Evolutionary conservation across 1,140 invertebrate genomes (phyloP), one percentile per base, ranked within the genome.

Genomic region (Dreissena polymorpha): DNA sequence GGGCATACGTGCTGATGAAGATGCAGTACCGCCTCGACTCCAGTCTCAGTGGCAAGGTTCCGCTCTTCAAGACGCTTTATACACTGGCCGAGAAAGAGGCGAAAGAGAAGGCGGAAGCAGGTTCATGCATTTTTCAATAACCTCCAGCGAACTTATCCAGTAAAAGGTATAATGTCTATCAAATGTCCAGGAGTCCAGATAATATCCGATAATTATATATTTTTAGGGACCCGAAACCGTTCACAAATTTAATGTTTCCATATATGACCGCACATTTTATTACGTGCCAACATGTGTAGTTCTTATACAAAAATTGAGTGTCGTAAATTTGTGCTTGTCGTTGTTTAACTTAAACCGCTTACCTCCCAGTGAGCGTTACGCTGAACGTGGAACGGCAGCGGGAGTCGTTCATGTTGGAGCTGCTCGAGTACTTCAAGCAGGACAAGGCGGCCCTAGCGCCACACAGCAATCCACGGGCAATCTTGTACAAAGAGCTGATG

Each of bases 361-460:
- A 39, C 39, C 8, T 39, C 39, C 39, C 57, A 60, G 57, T 23
- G 12, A 23, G 2, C 21, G 57, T 60, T 6, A 60, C 57, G 16
- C 57, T 60, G 16, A 60, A 60, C 2, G 57, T 60, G 3, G 68
- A 80, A 50, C 51, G 70, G 29, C 14, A 68, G 5, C 25, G 64
- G 8, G 81, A 83, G 21, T 23, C 55, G 23, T 72, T 60, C 18
- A 60, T 83, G 73, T 23, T 76, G 13, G 68, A 49, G 16, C 21
- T 83, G 27, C 14, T 83, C n/a, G 64, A 51, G 18, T 83, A 67
- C 64, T 76, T 83, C 51, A 76, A 71, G 53, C 51, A 69, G 14
- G 72, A 69, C 27, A 83, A 83, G 72, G 64, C 81, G 0, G 67
- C 81, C 0, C 51, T 83, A 27, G 64, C 75, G 0, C 51, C 73